Percentiles rank a stretch among this genome's conserved stretches.
Evolutionary conservation across 37 sponge, comb jelly and placozoan species (phyloP).

Genomic region (Dysidea cf. avara): DNA sequence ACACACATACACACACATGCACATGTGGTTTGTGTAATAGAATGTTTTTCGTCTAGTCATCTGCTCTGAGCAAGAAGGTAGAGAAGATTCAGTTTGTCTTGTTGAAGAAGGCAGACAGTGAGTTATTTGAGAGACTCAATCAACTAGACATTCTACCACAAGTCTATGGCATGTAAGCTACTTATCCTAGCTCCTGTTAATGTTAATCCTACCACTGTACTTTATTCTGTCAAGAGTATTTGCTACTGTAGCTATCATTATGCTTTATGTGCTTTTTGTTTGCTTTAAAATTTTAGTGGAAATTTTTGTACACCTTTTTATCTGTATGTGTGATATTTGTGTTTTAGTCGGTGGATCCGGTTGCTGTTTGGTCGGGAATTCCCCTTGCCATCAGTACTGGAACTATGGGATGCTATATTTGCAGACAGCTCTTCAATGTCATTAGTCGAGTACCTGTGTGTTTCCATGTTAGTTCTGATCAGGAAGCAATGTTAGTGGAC

Average conservation of each 20-base stretch:
- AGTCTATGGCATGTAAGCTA: constrained; percentile 91
- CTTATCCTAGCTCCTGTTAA: no score
- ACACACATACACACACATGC: no score
- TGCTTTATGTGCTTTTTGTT: background rate
- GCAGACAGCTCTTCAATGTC: constrained; percentile 80
- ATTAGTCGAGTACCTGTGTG: constrained; percentile 90
- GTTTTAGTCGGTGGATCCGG: constrained; percentile 91
- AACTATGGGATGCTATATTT: constrained; percentile 96
- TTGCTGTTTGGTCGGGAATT: constrained; percentile 97
- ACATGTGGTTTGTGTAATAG: no score
- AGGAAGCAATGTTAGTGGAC: constrained; percentile 80
- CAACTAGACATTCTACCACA: constrained; percentile 88
- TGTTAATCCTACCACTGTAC: no score
- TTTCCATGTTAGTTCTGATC: constrained; percentile 88
- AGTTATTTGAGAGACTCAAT: constrained; percentile 61
- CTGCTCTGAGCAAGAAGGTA: constrained; percentile 76
- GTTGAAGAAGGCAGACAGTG: constrained; percentile 79
- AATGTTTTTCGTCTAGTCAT: constrained; percentile 26
- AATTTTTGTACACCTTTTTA: background rate
- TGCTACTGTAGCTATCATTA: background rate
- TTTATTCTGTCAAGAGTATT: no score
- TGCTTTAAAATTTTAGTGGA: background rate
- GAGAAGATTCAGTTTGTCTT: constrained; percentile 81
- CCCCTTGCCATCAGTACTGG: constrained; percentile 76
- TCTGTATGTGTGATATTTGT: constrained; percentile 10